These are phyloP conservation scores for Osmerus mordax DNA, from an alignment of 2,113 vertebrate species.

Conservation along the genomic window DNA sequence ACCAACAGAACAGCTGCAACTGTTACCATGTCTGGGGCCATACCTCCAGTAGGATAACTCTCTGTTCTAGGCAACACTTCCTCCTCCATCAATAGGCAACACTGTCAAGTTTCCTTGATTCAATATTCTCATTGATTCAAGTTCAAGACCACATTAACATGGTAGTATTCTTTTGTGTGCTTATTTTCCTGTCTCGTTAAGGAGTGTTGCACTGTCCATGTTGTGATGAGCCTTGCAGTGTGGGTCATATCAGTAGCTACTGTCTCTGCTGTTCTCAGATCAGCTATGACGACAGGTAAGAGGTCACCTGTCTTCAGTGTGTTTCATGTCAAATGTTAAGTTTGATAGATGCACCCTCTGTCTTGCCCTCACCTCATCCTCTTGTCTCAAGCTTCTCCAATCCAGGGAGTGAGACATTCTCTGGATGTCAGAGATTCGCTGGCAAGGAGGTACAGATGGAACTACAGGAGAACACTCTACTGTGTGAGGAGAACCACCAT, in stretches of 20 bases:
- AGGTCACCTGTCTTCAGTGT: background rate
- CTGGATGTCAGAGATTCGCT: background rate
- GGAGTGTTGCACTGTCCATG: background rate
- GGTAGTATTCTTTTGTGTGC: background rate
- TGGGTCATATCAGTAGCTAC: background rate
- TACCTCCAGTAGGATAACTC: background rate
- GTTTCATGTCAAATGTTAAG: background rate
- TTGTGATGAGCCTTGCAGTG: conserved; percentile 1
- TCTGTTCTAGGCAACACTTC: background rate
- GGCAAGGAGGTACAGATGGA: background rate
- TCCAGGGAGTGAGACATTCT: background rate
- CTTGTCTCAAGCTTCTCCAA: background rate
- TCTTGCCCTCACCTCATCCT: background rate
- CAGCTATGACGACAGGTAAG: background rate
- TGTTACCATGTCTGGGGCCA: background rate
- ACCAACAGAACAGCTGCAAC: background rate
- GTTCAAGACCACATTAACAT: background rate
- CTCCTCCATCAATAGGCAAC: background rate
- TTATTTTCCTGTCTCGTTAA: background rate
- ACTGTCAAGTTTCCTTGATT: background rate
- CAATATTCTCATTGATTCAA: background rate
- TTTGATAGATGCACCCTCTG: too few relatives aligned
- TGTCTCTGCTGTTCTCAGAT: conserved; percentile 1
- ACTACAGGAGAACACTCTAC: background rate
- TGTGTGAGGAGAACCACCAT: background rate